Conservation (phyloP, 2,797 vertebrate genomes). For the Chrosomus eos region DNA sequence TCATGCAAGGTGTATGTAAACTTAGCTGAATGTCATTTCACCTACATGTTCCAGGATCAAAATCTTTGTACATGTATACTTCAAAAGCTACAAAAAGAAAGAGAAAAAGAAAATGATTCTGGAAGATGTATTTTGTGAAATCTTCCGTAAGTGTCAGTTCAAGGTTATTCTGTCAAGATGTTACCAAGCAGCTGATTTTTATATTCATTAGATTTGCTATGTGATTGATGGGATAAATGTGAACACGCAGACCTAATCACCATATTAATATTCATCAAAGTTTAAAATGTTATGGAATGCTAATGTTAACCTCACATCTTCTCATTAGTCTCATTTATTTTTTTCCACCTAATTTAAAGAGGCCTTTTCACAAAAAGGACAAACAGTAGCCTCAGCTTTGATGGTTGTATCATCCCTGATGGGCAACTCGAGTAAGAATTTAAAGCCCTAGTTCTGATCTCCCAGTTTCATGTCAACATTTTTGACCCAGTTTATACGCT, state of each 20-base stretch:
- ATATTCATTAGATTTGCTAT: not conserved
- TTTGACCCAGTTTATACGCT: constrained; percentile 52
- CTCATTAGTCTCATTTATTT: not conserved
- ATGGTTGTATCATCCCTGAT: constrained; percentile 1
- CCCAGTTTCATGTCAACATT: constrained; percentile 36
- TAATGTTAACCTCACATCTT: not conserved
- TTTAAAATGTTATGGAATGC: not conserved
- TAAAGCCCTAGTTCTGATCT: constrained; percentile 33
- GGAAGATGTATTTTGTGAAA: not conserved
- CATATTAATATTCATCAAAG: not conserved
- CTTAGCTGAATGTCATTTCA: too few species aligned
- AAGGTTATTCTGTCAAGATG: constrained; percentile 19
- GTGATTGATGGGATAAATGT: constrained; percentile 1
- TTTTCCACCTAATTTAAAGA: not conserved
- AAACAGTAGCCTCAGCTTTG: constrained; percentile 33
- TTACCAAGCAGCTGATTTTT: not conserved
- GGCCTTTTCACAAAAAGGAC: constrained; percentile 5
- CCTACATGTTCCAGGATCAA: too few species aligned
- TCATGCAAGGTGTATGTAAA: too few species aligned
- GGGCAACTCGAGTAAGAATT: constrained; percentile 20
- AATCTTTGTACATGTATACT: too few species aligned
- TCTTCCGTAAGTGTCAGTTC: not conserved
- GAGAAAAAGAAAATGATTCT: not conserved
- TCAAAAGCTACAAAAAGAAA: too few species aligned
- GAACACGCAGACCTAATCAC: not conserved